Evolutionary conservation across 2,888 invertebrate species (phyloP).

Genomic region (Lithosia quadra): DNA sequence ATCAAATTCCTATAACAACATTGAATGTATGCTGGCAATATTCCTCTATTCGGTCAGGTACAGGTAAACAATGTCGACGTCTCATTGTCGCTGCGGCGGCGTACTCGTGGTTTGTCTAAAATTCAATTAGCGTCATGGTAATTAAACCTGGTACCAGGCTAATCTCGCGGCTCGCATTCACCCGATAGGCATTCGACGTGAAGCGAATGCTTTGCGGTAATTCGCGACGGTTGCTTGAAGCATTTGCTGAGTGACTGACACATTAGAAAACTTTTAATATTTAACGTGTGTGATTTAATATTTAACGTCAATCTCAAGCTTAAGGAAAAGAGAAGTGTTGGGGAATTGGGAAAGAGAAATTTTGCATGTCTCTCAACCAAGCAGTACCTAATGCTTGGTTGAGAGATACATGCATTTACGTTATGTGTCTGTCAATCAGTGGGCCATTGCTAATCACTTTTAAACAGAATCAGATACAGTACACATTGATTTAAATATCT

Average conservation of each 20-base stretch:
- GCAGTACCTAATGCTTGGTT: too few relatives aligned
- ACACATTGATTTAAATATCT: not conserved
- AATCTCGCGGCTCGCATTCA: conserved; percentile 40
- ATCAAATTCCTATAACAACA: not conserved
- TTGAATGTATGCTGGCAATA: conserved; percentile 10
- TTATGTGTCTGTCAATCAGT: not conserved
- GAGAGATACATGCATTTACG: too few relatives aligned
- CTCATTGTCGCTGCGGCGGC: conserved; percentile 34
- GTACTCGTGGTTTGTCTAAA: conserved; percentile 50
- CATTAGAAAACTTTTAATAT: not conserved
- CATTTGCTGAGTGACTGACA: conserved; percentile 24
- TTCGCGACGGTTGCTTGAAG: conserved; percentile 33
- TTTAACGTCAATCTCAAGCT: not conserved
- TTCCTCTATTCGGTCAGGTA: conserved; percentile 27
- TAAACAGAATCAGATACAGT: not conserved
- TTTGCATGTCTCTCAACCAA: not conserved
- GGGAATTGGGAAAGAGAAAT: not conserved
- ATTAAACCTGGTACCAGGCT: conserved; percentile 49
- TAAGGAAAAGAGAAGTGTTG: not conserved
- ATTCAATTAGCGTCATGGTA: conserved; percentile 58
- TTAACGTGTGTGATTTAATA: not conserved
- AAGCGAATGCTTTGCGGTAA: conserved; percentile 47
- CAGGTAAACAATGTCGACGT: conserved; percentile 33
- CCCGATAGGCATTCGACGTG: conserved; percentile 36
- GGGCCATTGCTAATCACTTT: not conserved